Conservation (phyloP, 2,888 invertebrate species). For the Stegophylla sp. region DNA sequence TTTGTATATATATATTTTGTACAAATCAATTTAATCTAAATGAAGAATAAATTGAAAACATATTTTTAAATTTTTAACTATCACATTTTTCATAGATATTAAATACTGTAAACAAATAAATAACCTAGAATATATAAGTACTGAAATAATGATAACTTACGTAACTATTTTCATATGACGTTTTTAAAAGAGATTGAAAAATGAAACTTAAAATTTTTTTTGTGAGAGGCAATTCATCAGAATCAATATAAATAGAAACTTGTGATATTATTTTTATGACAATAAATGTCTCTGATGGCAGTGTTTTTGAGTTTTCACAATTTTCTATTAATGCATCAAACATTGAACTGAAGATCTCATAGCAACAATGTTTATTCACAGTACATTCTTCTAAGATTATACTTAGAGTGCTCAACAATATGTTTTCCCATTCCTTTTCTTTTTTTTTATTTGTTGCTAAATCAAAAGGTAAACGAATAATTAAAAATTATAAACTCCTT, state of each 20-base stretch:
- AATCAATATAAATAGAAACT: constrained; percentile 35
- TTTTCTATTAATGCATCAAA: constrained; percentile 40
- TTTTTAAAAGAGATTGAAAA: constrained; percentile 44
- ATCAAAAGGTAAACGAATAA: neutral
- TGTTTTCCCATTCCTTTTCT: constrained; percentile 43
- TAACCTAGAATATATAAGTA: too few species aligned
- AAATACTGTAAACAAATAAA: too few species aligned
- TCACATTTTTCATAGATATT: too few species aligned
- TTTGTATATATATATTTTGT: too few species aligned
- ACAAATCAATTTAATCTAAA: too few species aligned
- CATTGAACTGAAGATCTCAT: constrained; percentile 5
- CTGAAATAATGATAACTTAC: constrained; percentile 9
- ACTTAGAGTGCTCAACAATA: constrained; percentile 24
- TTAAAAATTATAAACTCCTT: too few species aligned
- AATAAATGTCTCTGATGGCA: constrained; percentile 20
- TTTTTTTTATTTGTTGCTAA: neutral
- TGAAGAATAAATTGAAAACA: too few species aligned
- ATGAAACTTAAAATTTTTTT: constrained; percentile 45
- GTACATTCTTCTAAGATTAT: constrained; percentile 23
- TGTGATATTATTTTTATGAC: constrained; percentile 37
- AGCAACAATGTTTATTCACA: constrained; percentile 40
- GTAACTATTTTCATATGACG: constrained; percentile 35
- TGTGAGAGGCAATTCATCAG: constrained; percentile 17
- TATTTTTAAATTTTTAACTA: too few species aligned
- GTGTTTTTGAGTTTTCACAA: constrained; percentile 16